A percentile compares a stretch with the other conserved stretches of the same genome.
Evolutionary conservation across 2,888 invertebrate genomes (phyloP).

Genomic region (Pyrgus malvae): DNA sequence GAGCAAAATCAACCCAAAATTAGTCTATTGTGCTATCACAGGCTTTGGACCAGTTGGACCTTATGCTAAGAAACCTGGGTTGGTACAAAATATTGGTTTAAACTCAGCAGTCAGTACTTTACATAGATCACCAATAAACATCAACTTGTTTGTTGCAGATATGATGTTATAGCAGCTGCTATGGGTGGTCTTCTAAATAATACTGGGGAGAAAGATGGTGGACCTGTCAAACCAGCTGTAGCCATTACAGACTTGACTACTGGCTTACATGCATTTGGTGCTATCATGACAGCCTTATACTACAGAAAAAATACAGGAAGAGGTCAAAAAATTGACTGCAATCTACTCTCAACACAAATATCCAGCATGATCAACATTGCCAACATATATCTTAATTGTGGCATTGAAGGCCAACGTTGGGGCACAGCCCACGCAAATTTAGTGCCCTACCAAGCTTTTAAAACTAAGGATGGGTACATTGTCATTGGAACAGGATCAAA

Average conservation of each 20-base stretch:
- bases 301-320: constrained; percentile 88
- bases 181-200: constrained; percentile 94
- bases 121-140: background rate
- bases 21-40: constrained; percentile 96
- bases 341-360: constrained; percentile 96
- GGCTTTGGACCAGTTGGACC: constrained; percentile 96
- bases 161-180: constrained; percentile 97
- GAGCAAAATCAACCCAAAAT: constrained; percentile 85
- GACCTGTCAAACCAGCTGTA: constrained; percentile 95
- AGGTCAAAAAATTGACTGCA: constrained; percentile 96
- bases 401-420: constrained; percentile 88
- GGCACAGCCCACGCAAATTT: constrained; percentile 98
- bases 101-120: background rate
- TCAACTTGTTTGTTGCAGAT: constrained; percentile 64
- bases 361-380: constrained; percentile 94
- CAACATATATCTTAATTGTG: constrained; percentile 94
- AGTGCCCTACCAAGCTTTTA: constrained; percentile 96
- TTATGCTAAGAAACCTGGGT: constrained; percentile 92
- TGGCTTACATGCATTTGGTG: constrained; percentile 96
- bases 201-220: constrained; percentile 92
- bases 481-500: constrained; percentile 95
- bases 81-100: constrained; percentile 24
- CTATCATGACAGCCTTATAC: constrained; percentile 94
- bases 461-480: constrained; percentile 90
- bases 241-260: constrained; percentile 96